Conservation (phyloP, 2,113 vertebrate genomes). For the Phyllopteryx taeniolatus region DNA sequence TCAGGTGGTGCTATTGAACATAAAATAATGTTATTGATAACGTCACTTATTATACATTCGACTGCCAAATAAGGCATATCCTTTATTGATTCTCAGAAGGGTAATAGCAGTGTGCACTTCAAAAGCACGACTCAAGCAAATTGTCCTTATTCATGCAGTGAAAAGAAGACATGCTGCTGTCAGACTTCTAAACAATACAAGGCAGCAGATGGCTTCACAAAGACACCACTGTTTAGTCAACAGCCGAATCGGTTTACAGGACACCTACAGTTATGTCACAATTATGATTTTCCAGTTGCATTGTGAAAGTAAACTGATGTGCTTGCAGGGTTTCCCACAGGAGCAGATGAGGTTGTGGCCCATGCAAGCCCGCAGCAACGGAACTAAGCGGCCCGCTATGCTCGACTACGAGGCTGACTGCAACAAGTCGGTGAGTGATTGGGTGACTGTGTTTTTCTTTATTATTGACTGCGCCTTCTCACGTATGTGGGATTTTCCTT, state of each 20-base stretch:
- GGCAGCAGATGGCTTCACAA: neutral
- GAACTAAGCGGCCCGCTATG: conserved; percentile 97
- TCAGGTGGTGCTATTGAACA: neutral
- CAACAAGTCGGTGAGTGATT: conserved; percentile 88
- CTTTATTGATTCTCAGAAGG: neutral
- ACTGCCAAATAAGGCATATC: neutral
- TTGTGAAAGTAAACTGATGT: conserved; percentile 9
- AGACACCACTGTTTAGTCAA: neutral
- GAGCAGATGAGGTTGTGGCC: conserved; percentile 99
- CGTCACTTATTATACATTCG: neutral
- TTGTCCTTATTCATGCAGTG: neutral
- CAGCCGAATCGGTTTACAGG: neutral
- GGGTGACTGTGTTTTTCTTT: neutral
- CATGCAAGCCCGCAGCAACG: conserved; percentile 98
- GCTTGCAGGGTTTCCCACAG: conserved; percentile 91
- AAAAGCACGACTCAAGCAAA: neutral
- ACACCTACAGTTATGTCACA: neutral
- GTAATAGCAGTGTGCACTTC: neutral
- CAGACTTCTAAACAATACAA: neutral
- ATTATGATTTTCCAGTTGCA: neutral
- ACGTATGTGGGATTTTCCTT: neutral
- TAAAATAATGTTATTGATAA: neutral
- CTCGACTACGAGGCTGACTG: conserved; percentile 96
- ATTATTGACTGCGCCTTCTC: neutral
- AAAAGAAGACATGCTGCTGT: neutral